A percentile compares a stretch with the other conserved stretches of the same genome.
These are phyloP conservation scores for Cerastoderma edule DNA, from an alignment of 2,888 invertebrate genomes.

Conservation along the genomic window DNA sequence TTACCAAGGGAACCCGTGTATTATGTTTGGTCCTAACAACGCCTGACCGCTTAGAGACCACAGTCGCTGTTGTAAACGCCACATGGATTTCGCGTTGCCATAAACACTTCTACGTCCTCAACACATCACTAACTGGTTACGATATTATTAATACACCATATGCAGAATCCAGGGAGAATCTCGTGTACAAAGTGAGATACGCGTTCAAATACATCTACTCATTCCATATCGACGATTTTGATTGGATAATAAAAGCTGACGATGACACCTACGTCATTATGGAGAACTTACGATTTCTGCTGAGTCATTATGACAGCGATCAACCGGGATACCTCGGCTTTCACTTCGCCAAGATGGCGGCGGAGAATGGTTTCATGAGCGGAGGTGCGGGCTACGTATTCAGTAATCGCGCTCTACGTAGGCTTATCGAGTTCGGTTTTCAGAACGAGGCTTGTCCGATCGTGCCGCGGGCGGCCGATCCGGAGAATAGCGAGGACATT, in stretches of 20 bases:
- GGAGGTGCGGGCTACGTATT: conserved; percentile 89
- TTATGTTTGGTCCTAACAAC: conserved; percentile 98
- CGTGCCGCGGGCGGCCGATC: conserved; percentile 87
- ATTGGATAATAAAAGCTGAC: conserved; percentile 99
- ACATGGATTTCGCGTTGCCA: conserved; percentile 95
- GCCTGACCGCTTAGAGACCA: conserved; percentile 93
- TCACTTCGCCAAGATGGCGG: conserved; percentile 72
- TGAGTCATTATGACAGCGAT: conserved; percentile 89
- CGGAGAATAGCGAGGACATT: conserved; percentile 90
- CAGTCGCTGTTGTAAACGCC: conserved; percentile 94
- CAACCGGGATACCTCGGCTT: conserved; percentile 91
- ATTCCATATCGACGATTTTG: conserved; percentile 91
- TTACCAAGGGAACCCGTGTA: conserved; percentile 88
- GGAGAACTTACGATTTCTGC: conserved; percentile 95
- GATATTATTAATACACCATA: conserved; percentile 71
- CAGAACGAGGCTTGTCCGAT: conserved; percentile 79
- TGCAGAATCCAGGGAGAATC: conserved; percentile 83
- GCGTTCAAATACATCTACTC: conserved; percentile 94
- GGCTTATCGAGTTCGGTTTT: conserved; percentile 90
- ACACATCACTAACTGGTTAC: conserved; percentile 85
- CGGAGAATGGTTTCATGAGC: conserved; percentile 84
- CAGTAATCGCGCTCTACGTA: conserved; percentile 90
- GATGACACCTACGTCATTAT: conserved; percentile 98
- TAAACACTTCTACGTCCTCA: conserved; percentile 83
- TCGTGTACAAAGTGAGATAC: conserved; percentile 98